phyloP scores from a whole-genome alignment of 2,797 vertebrate genomes.

The Micrastur ruficollis region DNA sequence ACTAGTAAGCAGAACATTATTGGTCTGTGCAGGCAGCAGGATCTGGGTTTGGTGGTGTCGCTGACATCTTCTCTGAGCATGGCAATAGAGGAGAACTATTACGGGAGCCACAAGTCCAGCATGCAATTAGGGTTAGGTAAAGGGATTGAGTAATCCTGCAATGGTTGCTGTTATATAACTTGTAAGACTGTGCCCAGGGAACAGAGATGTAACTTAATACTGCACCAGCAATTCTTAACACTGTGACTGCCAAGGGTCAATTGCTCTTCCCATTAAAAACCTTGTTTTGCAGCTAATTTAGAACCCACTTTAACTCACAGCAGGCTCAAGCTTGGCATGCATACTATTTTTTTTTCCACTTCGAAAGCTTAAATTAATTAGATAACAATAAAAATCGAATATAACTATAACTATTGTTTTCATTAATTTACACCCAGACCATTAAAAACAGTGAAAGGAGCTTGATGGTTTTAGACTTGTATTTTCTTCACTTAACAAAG shows the following conservation, averaged over 20 bases:
- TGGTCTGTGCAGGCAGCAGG: conserved; percentile 41
- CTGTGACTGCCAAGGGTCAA: conserved; percentile 65
- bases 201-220: conserved; percentile 64
- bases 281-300: conserved; percentile 62
- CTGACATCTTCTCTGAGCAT: conserved; percentile 37
- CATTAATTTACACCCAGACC: not conserved
- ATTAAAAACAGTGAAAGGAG: not conserved
- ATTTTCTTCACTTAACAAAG: not conserved
- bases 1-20: conserved; percentile 27
- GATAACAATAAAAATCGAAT: not conserved
- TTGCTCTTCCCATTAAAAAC: conserved; percentile 63
- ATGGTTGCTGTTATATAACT: conserved; percentile 70
- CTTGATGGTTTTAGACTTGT: not conserved
- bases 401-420: not conserved
- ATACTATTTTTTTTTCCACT: not conserved
- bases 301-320: conserved; percentile 56
- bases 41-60: conserved; percentile 29
- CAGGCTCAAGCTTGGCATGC: conserved; percentile 38
- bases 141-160: conserved; percentile 68
- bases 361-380: not conserved
- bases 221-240: conserved; percentile 9
- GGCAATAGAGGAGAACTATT: conserved; percentile 52
- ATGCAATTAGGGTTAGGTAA: conserved; percentile 70
- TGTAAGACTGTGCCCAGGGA: conserved; percentile 40
- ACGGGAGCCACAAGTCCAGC: conserved; percentile 59